Evolutionary conservation across 1,140 invertebrate species (phyloP).

Genomic region (Polypedilum pembai): DNA sequence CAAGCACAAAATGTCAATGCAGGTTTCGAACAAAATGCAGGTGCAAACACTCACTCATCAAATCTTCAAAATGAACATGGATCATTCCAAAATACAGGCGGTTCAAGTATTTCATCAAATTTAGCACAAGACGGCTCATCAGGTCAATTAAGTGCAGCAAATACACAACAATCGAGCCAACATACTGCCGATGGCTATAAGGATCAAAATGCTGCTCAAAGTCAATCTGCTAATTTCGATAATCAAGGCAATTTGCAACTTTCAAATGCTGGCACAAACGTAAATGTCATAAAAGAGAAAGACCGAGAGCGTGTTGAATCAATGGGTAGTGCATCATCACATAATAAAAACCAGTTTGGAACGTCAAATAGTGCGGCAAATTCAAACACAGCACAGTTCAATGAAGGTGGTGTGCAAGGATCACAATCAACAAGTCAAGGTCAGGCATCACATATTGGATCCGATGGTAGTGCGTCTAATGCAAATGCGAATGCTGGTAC

Average conservation of each 20-base stretch:
- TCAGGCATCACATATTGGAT: conserved; percentile 40
- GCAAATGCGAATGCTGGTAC: conserved; percentile 37
- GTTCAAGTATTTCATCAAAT: conserved; percentile 40
- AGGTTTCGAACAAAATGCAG: conserved; percentile 39
- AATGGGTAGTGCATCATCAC: conserved; percentile 36
- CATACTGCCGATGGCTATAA: conserved; percentile 32
- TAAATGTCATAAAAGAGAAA: conserved; percentile 33
- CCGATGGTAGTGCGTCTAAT: conserved; percentile 35
- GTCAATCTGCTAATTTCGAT: conserved; percentile 38
- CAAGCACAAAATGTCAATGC: conserved; percentile 33
- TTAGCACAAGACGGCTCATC: conserved; percentile 39
- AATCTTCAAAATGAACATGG: conserved; percentile 34
- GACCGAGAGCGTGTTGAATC: conserved; percentile 34
- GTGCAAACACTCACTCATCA: conserved; percentile 38
- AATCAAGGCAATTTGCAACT: conserved; percentile 37
- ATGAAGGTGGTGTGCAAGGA: conserved; percentile 33
- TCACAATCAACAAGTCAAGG: conserved; percentile 37
- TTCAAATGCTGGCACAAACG: conserved; percentile 38
- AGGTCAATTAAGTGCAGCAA: conserved; percentile 40
- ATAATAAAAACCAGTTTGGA: conserved; percentile 38
- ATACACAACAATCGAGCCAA: conserved; percentile 36
- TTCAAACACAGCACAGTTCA: conserved; percentile 35
- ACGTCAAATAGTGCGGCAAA: conserved; percentile 37
- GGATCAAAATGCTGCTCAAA: conserved; percentile 36
- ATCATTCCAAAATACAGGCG: conserved; percentile 33